Conservation (phyloP, 2,113 vertebrate genomes). For the Todiramphus saurophagus region DNA sequence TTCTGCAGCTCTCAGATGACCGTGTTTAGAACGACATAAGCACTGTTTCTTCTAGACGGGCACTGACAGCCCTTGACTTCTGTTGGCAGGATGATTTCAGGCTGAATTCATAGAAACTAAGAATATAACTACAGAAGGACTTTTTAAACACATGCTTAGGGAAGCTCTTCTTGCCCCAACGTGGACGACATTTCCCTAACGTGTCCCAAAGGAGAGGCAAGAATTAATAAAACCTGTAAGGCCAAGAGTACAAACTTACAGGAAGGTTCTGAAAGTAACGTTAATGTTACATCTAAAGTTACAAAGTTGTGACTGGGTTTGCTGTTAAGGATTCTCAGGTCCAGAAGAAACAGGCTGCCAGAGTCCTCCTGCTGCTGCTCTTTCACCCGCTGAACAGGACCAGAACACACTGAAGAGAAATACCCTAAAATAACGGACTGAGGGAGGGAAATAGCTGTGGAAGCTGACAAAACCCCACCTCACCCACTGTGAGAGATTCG, state of each 20-base stretch:
- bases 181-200: neutral
- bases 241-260: neutral
- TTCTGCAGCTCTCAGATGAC: constrained; percentile 46
- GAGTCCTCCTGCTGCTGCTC: neutral
- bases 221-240: neutral
- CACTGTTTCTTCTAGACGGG: neutral
- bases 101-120: neutral
- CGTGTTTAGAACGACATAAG: neutral
- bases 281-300: rapidly evolving
- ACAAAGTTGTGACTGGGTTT: neutral
- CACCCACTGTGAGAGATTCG: neutral
- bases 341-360: neutral
- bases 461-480: neutral
- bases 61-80: neutral
- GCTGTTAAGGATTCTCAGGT: neutral
- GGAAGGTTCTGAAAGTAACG: neutral
- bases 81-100: neutral
- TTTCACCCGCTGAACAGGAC: neutral
- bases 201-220: neutral
- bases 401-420: neutral
- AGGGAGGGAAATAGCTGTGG: neutral
- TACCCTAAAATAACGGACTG: too few relatives aligned
- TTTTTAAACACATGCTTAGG: neutral
- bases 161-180: neutral
- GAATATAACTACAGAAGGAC: neutral